A percentile compares a stretch with the other conserved stretches of the same genome.
Evolutionary conservation across 1,140 invertebrate species (phyloP).

Genomic region (Archegozetes longisetosus): DNA sequence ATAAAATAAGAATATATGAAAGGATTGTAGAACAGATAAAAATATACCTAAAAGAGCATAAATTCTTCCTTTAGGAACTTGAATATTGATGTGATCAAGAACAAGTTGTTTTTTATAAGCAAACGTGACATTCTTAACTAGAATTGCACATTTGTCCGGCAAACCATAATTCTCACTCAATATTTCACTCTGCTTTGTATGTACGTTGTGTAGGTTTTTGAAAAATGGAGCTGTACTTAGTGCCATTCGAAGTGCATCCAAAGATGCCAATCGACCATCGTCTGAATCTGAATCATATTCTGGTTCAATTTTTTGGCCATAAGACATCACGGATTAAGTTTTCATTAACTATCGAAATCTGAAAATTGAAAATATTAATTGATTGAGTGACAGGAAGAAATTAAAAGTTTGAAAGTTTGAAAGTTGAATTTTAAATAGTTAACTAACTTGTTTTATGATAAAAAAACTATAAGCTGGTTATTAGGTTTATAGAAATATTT

Average conservation of each 20-base stretch:
- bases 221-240: slow-evolving; percentile 6
- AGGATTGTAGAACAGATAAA: neutral
- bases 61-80: slow-evolving; percentile 19
- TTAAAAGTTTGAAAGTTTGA: too few species aligned
- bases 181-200: neutral
- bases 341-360: too few species aligned
- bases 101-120: slow-evolving; percentile 5
- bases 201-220: neutral
- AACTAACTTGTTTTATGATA: too few species aligned
- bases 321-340: too few species aligned
- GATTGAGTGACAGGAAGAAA: too few species aligned
- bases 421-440: too few species aligned
- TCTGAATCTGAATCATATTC: too few species aligned
- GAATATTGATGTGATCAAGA: slow-evolving; percentile 15
- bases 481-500: too few species aligned
- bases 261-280: slow-evolving; percentile 12
- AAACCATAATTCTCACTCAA: neutral
- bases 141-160: slow-evolving; percentile 11
- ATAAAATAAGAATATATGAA: neutral
- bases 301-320: too few species aligned
- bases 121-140: neutral
- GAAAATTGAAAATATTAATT: too few species aligned
- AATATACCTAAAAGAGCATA: slow-evolving; percentile 14
- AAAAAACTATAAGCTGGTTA: too few species aligned
- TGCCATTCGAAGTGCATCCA: slow-evolving; percentile 9